Conservation (phyloP, 1,140 invertebrate species). For the Meteorus sp. region DNA sequence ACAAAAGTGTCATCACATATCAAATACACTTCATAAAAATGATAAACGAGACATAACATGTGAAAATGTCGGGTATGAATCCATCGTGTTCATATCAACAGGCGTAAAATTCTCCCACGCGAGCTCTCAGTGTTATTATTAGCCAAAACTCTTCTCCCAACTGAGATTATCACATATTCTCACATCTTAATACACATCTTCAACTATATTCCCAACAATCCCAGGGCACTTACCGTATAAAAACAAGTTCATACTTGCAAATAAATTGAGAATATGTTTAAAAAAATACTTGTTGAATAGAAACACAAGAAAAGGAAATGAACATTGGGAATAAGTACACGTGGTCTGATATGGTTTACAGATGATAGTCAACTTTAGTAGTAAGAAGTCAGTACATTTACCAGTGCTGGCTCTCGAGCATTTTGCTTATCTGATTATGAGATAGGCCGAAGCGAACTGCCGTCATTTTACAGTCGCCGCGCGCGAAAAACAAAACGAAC, state of each 20-base stretch:
- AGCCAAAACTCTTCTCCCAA: not conserved
- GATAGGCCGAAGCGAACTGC: conserved; percentile 13
- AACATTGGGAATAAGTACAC: too few relatives aligned
- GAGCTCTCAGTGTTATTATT: not conserved
- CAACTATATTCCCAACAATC: too few relatives aligned
- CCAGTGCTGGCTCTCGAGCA: not conserved
- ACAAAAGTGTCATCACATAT: too few relatives aligned
- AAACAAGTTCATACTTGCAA: too few relatives aligned
- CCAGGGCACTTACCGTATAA: too few relatives aligned
- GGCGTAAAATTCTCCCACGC: conserved; percentile 3
- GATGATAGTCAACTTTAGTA: not conserved
- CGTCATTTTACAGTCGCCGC: conserved; percentile 2
- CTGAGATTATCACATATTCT: not conserved
- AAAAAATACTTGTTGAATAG: too few relatives aligned
- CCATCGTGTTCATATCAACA: not conserved
- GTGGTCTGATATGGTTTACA: too few relatives aligned
- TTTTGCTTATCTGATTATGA: conserved; percentile 21
- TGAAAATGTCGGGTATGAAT: not conserved
- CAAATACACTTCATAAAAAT: too few relatives aligned
- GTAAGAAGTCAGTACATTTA: not conserved
- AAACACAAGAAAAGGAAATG: too few relatives aligned
- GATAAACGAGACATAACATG: not conserved
- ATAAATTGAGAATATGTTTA: too few relatives aligned
- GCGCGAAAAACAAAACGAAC: not conserved
- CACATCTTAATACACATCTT: not conserved